Evolutionary conservation across 2,888 invertebrate genomes (phyloP).

Genomic region (Acheta domesticus): DNA sequence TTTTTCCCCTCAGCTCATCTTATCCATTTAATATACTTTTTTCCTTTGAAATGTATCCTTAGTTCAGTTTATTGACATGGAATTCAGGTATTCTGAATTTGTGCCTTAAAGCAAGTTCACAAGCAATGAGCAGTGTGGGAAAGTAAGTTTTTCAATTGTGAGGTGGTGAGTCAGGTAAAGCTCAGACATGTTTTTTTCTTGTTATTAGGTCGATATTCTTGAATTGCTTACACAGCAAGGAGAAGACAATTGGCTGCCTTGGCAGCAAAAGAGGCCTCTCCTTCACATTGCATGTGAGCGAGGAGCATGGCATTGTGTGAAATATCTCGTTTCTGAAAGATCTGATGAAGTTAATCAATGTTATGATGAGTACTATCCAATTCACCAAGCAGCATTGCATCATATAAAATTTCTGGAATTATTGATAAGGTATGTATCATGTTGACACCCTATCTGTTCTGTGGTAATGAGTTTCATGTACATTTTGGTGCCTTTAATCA

Average conservation of each 20-base stretch:
- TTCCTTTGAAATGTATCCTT: too few relatives aligned
- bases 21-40: too few relatives aligned
- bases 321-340: conserved; percentile 61
- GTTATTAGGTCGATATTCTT: conserved; percentile 53
- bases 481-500: too few relatives aligned
- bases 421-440: conserved; percentile 49
- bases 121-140: too few relatives aligned
- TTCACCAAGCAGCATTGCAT: conserved; percentile 70
- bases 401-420: conserved; percentile 66
- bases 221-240: conserved; percentile 63
- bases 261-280: conserved; percentile 53
- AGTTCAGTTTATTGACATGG: too few relatives aligned
- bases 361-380: conserved; percentile 74
- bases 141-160: too few relatives aligned
- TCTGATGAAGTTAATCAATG: conserved; percentile 67
- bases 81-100: too few relatives aligned
- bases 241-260: conserved; percentile 66
- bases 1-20: too few relatives aligned
- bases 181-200: too few relatives aligned
- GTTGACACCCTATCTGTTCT: background rate
- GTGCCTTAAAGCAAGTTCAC: too few relatives aligned
- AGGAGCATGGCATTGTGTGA: conserved; percentile 69
- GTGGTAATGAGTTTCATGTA: too few relatives aligned
- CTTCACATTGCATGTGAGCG: conserved; percentile 67
- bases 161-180: too few relatives aligned